phyloP scores from a whole-genome alignment of 2,888 invertebrate genomes.

The Rutpela maculata region DNA sequence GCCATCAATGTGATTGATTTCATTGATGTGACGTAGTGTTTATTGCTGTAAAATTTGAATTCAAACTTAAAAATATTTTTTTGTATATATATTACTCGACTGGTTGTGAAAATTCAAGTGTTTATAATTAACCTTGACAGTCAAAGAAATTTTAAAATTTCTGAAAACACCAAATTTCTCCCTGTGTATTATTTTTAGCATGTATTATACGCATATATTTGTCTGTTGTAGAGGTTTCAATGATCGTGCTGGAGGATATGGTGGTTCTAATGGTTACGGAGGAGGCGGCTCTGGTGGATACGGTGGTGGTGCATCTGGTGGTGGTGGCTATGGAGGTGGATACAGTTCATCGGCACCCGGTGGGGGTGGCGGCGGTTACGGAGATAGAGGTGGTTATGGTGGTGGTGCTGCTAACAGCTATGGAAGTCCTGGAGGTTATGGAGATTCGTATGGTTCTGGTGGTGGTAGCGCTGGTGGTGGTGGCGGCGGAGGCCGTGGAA shows the following conservation, averaged over 20 bases:
- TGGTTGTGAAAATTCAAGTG: too few relatives aligned
- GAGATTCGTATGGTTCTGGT: constrained; percentile 48
- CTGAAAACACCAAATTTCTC: too few relatives aligned
- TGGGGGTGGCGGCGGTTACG: constrained; percentile 35
- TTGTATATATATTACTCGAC: too few relatives aligned
- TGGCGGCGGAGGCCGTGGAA: constrained; percentile 52
- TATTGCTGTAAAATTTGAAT: too few relatives aligned
- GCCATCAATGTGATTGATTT: too few relatives aligned
- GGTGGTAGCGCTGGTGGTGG: constrained; percentile 45
- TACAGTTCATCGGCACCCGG: constrained; percentile 41
- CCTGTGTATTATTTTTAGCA: too few relatives aligned
- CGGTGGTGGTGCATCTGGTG: constrained; percentile 51
- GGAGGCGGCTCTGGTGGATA: constrained; percentile 50
- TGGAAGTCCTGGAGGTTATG: constrained; percentile 49
- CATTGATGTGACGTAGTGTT: too few relatives aligned
- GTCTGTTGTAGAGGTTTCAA: constrained; percentile 19
- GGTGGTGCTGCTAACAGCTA: constrained; percentile 35
- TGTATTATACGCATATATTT: background rate
- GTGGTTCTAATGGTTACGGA: constrained; percentile 50
- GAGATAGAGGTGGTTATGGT: constrained; percentile 36
- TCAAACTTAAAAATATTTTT: too few relatives aligned
- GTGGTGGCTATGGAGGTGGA: constrained; percentile 55
- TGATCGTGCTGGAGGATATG: constrained; percentile 46
- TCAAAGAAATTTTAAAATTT: too few relatives aligned
- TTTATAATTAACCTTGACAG: too few relatives aligned